Percentiles rank a stretch among this genome's conserved stretches.
phyloP scores from a whole-genome alignment of 2,888 invertebrate genomes.

The Nyleta sp. region DNA sequence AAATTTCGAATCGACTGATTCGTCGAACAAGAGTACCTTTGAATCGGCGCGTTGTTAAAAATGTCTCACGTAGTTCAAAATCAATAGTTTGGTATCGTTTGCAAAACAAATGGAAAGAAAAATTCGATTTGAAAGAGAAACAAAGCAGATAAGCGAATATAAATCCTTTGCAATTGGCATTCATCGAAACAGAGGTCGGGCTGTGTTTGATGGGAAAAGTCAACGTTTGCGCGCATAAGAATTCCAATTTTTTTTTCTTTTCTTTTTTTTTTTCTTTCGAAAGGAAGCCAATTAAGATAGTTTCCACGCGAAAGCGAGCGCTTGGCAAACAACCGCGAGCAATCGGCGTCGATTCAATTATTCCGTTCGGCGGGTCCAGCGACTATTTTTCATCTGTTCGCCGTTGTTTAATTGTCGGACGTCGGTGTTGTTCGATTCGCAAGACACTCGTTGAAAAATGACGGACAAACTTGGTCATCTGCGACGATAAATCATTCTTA shows the following conservation, averaged over 20 bases:
- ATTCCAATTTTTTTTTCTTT: too few species aligned
- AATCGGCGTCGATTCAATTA: constrained; percentile 11
- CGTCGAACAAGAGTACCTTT: too few species aligned
- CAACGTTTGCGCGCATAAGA: constrained; percentile 3
- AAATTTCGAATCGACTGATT: too few species aligned
- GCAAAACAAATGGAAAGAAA: too few species aligned
- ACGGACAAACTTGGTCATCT: too few species aligned
- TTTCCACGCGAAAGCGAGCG: not conserved
- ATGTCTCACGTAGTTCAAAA: too few species aligned
- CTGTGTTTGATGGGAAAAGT: constrained; percentile 3
- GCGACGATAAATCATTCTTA: constrained; percentile 25
- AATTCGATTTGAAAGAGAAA: not conserved
- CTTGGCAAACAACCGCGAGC: constrained; percentile 5
- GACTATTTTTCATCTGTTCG: constrained; percentile 2
- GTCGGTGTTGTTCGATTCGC: constrained; percentile 3
- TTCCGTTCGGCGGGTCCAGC: not conserved
- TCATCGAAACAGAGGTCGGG: not conserved
- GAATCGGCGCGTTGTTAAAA: too few species aligned
- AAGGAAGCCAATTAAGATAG: constrained; percentile 1
- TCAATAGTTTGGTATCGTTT: not conserved
- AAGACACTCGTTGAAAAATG: constrained; percentile 10
- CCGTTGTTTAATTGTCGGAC: constrained; percentile 3
- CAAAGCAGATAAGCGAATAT: constrained; percentile 1
- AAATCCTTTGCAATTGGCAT: not conserved
- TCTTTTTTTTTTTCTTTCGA: too few species aligned